Evolutionary conservation across 2,797 vertebrate genomes (phyloP).

Genomic region (Sebastes ruberrimus): DNA sequence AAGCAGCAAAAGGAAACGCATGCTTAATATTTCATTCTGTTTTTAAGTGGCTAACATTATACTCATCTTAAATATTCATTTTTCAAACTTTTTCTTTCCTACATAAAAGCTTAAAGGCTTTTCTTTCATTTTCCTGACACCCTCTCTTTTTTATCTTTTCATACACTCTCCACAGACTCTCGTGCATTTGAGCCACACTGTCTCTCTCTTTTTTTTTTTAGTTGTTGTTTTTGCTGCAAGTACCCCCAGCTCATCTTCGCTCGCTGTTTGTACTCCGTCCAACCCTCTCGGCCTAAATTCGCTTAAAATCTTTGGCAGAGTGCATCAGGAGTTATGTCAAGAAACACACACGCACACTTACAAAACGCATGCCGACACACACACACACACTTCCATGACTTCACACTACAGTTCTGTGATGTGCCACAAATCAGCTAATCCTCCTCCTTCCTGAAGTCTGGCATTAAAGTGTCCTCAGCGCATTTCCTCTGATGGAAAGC

Average conservation of each 20-base stretch:
- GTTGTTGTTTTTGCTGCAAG: slow-evolving; percentile 27
- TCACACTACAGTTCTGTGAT: slow-evolving; percentile 14
- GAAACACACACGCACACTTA: slow-evolving; percentile 17
- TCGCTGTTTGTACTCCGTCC: slow-evolving; percentile 40
- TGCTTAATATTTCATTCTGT: slow-evolving; percentile 56
- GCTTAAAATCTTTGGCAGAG: slow-evolving; percentile 56
- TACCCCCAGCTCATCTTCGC: slow-evolving; percentile 20
- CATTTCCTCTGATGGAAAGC: slow-evolving; percentile 52
- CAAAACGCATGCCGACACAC: not conserved
- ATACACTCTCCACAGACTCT: not conserved
- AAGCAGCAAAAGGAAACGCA: not conserved
- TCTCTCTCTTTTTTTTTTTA: slow-evolving; percentile 5
- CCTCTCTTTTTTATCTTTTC: not conserved
- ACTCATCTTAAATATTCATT: slow-evolving; percentile 48
- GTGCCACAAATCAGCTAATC: slow-evolving; percentile 50
- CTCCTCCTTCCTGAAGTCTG: slow-evolving; percentile 32
- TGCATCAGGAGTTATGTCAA: slow-evolving; percentile 41
- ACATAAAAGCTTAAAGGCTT: slow-evolving; percentile 21
- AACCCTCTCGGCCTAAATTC: slow-evolving; percentile 51
- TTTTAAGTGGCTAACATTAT: slow-evolving; percentile 38
- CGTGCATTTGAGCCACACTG: slow-evolving; percentile 1
- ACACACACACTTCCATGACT: slow-evolving; percentile 23
- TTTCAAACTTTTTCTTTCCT: slow-evolving; percentile 10
- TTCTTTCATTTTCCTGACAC: slow-evolving; percentile 18
- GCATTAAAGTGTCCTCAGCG: slow-evolving; percentile 47